These are phyloP conservation scores for Lithophane socia DNA, from an alignment of 2,888 invertebrate species.

Conservation along the genomic window DNA sequence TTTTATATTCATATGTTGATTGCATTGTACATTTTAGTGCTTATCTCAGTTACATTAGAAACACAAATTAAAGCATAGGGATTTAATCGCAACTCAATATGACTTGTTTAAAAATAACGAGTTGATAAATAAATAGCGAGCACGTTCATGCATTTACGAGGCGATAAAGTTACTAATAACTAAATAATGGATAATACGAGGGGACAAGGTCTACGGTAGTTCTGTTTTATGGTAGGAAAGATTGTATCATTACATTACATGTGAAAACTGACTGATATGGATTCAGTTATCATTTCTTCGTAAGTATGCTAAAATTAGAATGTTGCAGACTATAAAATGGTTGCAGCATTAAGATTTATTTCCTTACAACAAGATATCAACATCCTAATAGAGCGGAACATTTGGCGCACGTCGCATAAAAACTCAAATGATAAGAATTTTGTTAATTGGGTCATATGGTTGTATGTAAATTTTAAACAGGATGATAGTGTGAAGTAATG, in stretches of 20 bases:
- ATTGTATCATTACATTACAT: constrained; percentile 17
- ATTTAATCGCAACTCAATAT: constrained; percentile 26
- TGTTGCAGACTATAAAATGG: background rate
- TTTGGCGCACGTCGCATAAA: constrained; percentile 12
- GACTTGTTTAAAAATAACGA: constrained; percentile 8
- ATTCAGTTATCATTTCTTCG: constrained; percentile 8
- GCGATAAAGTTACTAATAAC: constrained; percentile 46
- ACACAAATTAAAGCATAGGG: constrained; percentile 7
- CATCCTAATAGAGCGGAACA: background rate
- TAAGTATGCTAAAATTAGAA: constrained; percentile 2
- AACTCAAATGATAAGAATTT: constrained; percentile 42
- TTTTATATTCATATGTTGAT: constrained; percentile 9
- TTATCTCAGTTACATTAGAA: constrained; percentile 13
- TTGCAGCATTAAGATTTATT: background rate
- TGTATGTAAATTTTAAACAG: constrained; percentile 11
- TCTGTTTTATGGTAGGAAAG: constrained; percentile 12
- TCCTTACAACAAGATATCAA: background rate
- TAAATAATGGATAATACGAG: constrained; percentile 37
- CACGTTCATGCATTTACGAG: constrained; percentile 24
- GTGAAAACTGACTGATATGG: constrained; percentile 22
- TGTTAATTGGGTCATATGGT: constrained; percentile 38
- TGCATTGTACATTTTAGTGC: constrained; percentile 5
- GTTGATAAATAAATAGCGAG: constrained; percentile 28
- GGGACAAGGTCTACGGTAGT: constrained; percentile 40
- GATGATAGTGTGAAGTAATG: constrained; percentile 29